Evolutionary conservation across 1,140 invertebrate genomes (phyloP).

Genomic region (Sminthurinus signatus): DNA sequence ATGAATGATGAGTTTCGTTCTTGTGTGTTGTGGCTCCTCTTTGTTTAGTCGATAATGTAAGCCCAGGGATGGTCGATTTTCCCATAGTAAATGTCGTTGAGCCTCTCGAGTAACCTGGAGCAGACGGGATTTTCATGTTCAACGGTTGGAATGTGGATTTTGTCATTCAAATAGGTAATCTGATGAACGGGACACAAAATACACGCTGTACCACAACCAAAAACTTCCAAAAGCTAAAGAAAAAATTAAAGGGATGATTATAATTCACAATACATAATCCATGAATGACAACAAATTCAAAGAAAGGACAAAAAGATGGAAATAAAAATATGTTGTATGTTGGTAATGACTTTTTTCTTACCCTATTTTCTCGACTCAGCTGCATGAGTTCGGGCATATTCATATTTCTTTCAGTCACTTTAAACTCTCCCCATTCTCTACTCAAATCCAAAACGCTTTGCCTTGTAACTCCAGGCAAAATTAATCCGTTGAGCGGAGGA

Average conservation of each 20-base stretch:
- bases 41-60: constrained; percentile 45
- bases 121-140: constrained; percentile 58
- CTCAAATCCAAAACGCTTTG: constrained; percentile 76
- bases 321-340: too few species aligned
- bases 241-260: constrained; percentile 21
- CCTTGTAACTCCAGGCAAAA: constrained; percentile 88
- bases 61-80: constrained; percentile 71
- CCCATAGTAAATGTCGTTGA: constrained; percentile 83
- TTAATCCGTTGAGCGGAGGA: constrained; percentile 83
- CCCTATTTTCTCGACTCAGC: constrained; percentile 70
- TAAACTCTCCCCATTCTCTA: constrained; percentile 77
- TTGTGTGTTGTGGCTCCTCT: too few species aligned
- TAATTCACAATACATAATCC: background rate
- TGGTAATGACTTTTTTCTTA: too few species aligned
- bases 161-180: constrained; percentile 63
- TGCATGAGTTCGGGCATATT: constrained; percentile 78
- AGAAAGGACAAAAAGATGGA: too few species aligned
- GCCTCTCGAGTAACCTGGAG: constrained; percentile 58
- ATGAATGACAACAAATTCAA: too few species aligned
- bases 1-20: too few species aligned
- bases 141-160: constrained; percentile 67
- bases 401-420: constrained; percentile 72
- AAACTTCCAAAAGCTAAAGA: constrained; percentile 79
- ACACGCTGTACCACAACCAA: constrained; percentile 90
- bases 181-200: constrained; percentile 80